phyloP scores from a whole-genome alignment of 2,888 invertebrate genomes.

The Salticus scenicus region DNA sequence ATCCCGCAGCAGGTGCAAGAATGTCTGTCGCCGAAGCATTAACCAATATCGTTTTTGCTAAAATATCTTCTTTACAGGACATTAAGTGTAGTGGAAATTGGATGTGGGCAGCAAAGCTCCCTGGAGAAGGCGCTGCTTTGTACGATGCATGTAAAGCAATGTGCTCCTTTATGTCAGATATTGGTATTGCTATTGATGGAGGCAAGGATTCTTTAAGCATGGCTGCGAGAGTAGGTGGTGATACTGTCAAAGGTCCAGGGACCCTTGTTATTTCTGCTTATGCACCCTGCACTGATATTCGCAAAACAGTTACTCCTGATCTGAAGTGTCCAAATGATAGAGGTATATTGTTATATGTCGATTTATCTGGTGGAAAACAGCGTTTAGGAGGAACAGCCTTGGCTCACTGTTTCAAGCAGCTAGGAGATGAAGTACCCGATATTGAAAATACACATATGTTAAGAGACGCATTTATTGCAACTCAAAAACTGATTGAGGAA shows the following conservation, averaged over 20 bases:
- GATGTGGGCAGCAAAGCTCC: constrained; percentile 99
- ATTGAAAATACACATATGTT: constrained; percentile 83
- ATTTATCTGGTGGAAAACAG: constrained; percentile 83
- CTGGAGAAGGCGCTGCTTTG: constrained; percentile 91
- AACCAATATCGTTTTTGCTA: constrained; percentile 90
- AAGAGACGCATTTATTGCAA: constrained; percentile 85
- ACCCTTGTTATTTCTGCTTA: constrained; percentile 97
- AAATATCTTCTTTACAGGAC: constrained; percentile 81
- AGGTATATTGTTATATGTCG: constrained; percentile 83
- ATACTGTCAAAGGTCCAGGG: constrained; percentile 80
- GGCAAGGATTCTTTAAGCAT: constrained; percentile 98
- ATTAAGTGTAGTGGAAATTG: constrained; percentile 99
- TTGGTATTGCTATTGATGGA: constrained; percentile 95
- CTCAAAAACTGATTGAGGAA: constrained; percentile 87
- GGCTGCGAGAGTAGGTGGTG: constrained; percentile 88
- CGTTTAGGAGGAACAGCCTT: constrained; percentile 94
- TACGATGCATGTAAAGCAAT: constrained; percentile 91
- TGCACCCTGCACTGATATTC: constrained; percentile 94
- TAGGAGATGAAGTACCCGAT: constrained; percentile 88
- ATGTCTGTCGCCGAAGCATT: constrained; percentile 96
- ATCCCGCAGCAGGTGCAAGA: constrained; percentile 90
- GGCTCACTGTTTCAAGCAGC: constrained; percentile 91
- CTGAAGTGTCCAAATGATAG: constrained; percentile 81
- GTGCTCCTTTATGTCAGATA: constrained; percentile 86
- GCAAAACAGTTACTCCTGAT: constrained; percentile 90